Evolutionary conservation across 2,888 invertebrate genomes (phyloP), one percentile per base, ranked within the genome.

Genomic region (Eremobia ochroleuca): DNA sequence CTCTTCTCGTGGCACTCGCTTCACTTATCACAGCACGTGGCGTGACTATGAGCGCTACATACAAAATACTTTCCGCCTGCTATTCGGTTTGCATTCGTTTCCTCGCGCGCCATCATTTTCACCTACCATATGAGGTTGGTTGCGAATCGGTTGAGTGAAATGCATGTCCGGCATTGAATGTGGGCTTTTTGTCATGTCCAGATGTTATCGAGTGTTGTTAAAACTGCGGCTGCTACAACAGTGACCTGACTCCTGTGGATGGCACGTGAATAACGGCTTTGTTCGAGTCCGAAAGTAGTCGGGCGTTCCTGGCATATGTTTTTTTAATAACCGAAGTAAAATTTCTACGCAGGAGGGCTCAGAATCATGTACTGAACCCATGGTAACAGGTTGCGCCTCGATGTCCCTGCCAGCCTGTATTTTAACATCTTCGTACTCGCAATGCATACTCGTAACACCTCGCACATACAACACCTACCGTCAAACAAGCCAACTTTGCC

Each of bases 1-100:
- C n/a, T 46, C n/a, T 18, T 59, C 43, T 61, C 31, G 11, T n/a
- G 55, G 49, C 8, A 58, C 31, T 40, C 28, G 34, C 58, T n/a
- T n/a, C 52, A 11, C 37, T 25, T 25, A 25, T 34, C 66, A 28
- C 9, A 15, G 28, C 52, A 46, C 31, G 6, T n/a, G 58, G 43
- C 73, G 80, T 59, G 79, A 73, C 79, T 2, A 9, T 13, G 31
- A 46, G 40, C 15, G 79, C 72, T 37, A 40, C 34, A 78, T 59
- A 34, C 58, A 9, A 28, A 72, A 64, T 66, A 55, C 52, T 69
- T 66, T 18, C 68, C 55, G 46, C 58, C 52, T 40, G 81, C 40
- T 61, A 31, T 61, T 69, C 52, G 31, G 43, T 46, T 25, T 49
- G 31, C 65, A 43, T 80, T 46, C 58, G n/a, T 67, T 74, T 74